Evolutionary conservation across 2,113 vertebrate genomes (phyloP).

Genomic region (Corydoras maculifer): DNA sequence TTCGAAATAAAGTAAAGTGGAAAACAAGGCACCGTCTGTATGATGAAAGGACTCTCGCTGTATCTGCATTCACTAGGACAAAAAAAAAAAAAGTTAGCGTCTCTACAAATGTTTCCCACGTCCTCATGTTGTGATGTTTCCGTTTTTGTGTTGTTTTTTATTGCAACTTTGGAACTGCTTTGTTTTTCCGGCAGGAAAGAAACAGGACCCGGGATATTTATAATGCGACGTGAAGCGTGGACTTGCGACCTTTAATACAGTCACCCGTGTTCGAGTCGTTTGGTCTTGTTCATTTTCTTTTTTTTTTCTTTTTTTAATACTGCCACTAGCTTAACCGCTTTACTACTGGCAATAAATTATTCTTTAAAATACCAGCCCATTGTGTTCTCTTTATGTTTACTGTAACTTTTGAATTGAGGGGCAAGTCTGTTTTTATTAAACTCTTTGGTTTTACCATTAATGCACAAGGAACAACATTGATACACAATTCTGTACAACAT

Average conservation of each 20-base stretch:
- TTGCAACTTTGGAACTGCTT: slow-evolving; percentile 75
- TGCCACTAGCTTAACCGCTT: slow-evolving; percentile 93
- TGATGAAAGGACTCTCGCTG: slow-evolving; percentile 40
- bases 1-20: slow-evolving; percentile 55
- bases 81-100: slow-evolving; percentile 51
- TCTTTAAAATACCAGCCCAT: slow-evolving; percentile 75
- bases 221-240: slow-evolving; percentile 85
- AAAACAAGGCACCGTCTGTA: too few species aligned
- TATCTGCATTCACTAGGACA: slow-evolving; percentile 50
- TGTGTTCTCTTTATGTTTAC: too few species aligned
- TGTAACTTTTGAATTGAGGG: too few species aligned
- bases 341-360: slow-evolving; percentile 99
- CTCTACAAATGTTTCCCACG: slow-evolving; percentile 62
- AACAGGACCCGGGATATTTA: slow-evolving; percentile 86
- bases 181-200: slow-evolving; percentile 79
- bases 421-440: too few species aligned
- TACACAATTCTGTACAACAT: too few species aligned
- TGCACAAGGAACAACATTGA: too few species aligned
- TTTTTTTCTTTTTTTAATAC: slow-evolving; percentile 69
- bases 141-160: slow-evolving; percentile 53
- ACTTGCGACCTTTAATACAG: slow-evolving; percentile 73
- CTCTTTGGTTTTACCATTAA: too few species aligned
- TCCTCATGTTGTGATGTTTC: slow-evolving; percentile 71
- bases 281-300: slow-evolving; percentile 91
- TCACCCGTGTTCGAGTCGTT: slow-evolving; percentile 91